A percentile compares a stretch with the other conserved stretches of the same genome.
phyloP scores from a whole-genome alignment of 2,888 invertebrate genomes.

The Lamellibrachia columna region DNA sequence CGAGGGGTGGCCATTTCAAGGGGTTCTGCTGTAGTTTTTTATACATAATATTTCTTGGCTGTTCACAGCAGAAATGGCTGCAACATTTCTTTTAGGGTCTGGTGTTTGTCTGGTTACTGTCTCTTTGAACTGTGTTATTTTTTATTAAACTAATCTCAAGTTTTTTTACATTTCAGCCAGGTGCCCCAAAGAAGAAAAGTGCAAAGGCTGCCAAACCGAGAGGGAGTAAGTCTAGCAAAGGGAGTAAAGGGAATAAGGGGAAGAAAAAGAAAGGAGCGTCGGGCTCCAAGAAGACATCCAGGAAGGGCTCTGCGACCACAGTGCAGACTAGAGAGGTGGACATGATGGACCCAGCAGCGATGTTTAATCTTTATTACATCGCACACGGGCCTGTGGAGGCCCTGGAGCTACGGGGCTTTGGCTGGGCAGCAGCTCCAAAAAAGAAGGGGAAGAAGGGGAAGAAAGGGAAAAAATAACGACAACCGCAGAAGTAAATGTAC shows the following conservation, averaged over 20 bases:
- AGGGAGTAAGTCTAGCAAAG: background rate
- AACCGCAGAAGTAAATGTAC: background rate
- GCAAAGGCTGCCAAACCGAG: background rate
- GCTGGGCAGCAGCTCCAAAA: constrained; percentile 87
- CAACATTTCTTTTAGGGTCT: too few relatives aligned
- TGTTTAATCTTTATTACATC: constrained; percentile 93
- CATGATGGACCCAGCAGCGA: constrained; percentile 87
- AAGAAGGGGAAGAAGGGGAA: constrained; percentile 68
- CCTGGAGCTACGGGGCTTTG: constrained; percentile 85
- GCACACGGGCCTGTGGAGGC: constrained; percentile 93
- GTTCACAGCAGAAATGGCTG: background rate
- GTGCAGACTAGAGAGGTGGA: constrained; percentile 72
- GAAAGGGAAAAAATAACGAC: constrained; percentile 45
- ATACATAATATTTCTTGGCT: background rate
- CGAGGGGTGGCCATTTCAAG: too few relatives aligned
- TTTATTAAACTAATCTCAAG: background rate
- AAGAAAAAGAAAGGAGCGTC: constrained; percentile 29
- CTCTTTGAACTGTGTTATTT: background rate
- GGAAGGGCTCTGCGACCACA: constrained; percentile 20
- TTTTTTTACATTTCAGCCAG: constrained; percentile 1
- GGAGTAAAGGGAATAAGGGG: constrained; percentile 26
- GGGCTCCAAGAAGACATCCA: constrained; percentile 26
- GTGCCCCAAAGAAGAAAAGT: background rate
- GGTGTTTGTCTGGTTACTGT: too few relatives aligned
- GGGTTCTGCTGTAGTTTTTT: background rate